Evolutionary conservation across 35 echinoderm and acorn worm species (phyloP).

Genomic region (Apostichopus japonicus): DNA sequence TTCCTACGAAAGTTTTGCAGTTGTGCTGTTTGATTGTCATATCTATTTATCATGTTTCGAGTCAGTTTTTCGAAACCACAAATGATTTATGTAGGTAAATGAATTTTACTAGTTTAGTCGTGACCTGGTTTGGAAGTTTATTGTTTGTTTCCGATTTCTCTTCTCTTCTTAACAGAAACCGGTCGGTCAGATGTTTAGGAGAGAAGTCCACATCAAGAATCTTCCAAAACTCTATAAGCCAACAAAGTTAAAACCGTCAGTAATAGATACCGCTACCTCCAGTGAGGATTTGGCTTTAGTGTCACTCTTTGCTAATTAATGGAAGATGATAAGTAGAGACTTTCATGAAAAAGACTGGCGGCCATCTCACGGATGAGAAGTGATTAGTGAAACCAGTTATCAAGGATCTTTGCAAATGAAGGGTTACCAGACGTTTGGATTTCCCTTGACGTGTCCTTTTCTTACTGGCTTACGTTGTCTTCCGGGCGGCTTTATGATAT

Average conservation of each 20-base stretch:
- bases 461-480: too few relatives aligned
- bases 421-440: too few relatives aligned
- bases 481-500: too few relatives aligned
- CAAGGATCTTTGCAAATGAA: too few relatives aligned
- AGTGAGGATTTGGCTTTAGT: conserved; percentile 29
- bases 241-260: conserved; percentile 33
- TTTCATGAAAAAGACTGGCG: background rate
- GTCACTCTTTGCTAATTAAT: conserved; percentile 17
- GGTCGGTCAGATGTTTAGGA: conserved; percentile 32
- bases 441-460: too few relatives aligned
- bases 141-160: background rate
- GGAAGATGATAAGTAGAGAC: background rate
- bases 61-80: too few relatives aligned
- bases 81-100: too few relatives aligned
- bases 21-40: too few relatives aligned
- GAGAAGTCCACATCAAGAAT: conserved; percentile 54
- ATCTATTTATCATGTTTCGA: too few relatives aligned
- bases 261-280: background rate
- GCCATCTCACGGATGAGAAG: background rate
- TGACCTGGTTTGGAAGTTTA: too few relatives aligned
- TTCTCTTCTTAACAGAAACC: conserved; percentile 39
- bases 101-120: background rate
- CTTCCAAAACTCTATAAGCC: conserved; percentile 55
- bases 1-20: too few relatives aligned
- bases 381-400: too few relatives aligned